phyloP scores from a whole-genome alignment of 2,113 vertebrate genomes.

The Corapipo altera region DNA sequence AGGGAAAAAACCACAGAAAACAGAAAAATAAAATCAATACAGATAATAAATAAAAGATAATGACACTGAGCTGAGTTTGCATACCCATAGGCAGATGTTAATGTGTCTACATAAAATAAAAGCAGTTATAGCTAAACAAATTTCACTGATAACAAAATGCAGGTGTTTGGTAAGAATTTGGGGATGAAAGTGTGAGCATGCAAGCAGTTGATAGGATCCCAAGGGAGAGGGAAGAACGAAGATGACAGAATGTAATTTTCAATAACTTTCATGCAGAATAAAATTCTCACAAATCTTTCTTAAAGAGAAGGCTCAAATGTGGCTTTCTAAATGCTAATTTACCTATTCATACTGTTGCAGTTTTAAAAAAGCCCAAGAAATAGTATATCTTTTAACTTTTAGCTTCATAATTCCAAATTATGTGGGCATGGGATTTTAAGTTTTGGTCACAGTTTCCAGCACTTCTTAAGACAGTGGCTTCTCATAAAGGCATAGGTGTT shows the following conservation, averaged over 20 bases:
- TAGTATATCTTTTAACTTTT: not conserved
- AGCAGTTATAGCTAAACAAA: not conserved
- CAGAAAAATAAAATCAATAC: not conserved
- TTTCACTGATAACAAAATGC: not conserved
- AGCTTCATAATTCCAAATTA: not conserved
- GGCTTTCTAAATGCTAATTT: not conserved
- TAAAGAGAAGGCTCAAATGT: not conserved
- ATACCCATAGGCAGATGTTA: not conserved
- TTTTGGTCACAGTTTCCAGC: not conserved
- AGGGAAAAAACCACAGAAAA: rapidly evolving
- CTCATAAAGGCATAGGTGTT: not conserved
- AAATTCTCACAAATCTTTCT: not conserved
- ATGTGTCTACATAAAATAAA: not conserved
- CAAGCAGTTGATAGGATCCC: not conserved
- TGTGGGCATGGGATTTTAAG: not conserved
- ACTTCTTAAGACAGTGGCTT: not conserved
- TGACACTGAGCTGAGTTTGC: not conserved
- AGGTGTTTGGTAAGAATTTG: not conserved
- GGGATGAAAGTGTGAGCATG: not conserved
- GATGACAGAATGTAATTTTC: not conserved
- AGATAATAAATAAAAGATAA: not conserved
- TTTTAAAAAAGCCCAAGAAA: not conserved
- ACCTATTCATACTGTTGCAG: not conserved
- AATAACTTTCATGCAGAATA: not conserved
- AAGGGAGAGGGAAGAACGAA: not conserved